These are phyloP conservation scores for Hyposoter dolosus DNA, from an alignment of 2,888 invertebrate species.

Conservation along the genomic window DNA sequence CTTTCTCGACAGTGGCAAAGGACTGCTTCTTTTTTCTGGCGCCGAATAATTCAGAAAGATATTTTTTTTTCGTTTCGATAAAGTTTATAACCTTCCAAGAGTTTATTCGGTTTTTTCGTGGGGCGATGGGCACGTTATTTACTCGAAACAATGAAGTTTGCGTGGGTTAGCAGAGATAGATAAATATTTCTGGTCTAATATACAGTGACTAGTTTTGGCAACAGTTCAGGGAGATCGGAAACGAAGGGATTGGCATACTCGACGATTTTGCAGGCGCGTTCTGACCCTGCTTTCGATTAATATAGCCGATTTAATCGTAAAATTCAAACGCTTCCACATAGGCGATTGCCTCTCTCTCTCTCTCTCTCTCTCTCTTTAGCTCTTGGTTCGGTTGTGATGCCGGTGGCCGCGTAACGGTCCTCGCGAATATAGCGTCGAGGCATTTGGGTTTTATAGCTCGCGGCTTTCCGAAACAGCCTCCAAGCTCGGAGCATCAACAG, in stretches of 20 bases:
- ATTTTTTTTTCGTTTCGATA: not conserved
- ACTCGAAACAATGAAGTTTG: not conserved
- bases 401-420: conserved; percentile 66
- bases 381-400: conserved; percentile 4
- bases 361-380: conserved; percentile 10
- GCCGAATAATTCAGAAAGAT: not conserved
- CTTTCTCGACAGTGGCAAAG: not conserved
- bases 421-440: conserved; percentile 75
- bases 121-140: not conserved
- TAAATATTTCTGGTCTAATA: not conserved
- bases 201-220: conserved; percentile 39
- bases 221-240: conserved; percentile 46
- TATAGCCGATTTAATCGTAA: conserved; percentile 82
- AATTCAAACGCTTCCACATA: conserved; percentile 72
- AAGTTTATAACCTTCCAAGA: not conserved
- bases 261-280: conserved; percentile 53
- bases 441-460: conserved; percentile 67
- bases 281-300: conserved; percentile 73
- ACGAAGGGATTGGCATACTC: conserved; percentile 27
- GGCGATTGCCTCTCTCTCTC: conserved; percentile 3
- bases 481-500: conserved; percentile 41
- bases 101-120: not conserved
- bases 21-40: not conserved
- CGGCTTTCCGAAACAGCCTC: conserved; percentile 64
- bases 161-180: not conserved